Conservation (phyloP, 2,888 invertebrate genomes). For the Argyresthia albistria region DNA sequence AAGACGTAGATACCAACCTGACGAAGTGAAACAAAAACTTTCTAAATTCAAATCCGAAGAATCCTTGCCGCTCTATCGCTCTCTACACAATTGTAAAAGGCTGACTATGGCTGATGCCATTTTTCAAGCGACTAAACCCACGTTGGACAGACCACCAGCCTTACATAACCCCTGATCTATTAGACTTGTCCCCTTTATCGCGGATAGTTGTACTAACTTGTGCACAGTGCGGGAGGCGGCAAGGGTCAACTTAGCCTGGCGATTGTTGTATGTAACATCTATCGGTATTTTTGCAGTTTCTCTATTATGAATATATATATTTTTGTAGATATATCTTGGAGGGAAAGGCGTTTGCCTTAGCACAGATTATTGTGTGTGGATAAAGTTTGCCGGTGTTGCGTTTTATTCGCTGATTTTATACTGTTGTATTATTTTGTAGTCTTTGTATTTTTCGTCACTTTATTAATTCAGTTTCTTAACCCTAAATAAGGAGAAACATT, state of each 20-base stretch:
- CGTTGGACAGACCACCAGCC: conserved; percentile 35
- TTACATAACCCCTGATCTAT: conserved; percentile 26
- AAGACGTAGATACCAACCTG: too few species aligned
- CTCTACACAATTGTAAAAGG: conserved; percentile 55
- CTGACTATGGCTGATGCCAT: conserved; percentile 29
- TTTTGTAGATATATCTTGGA: conserved; percentile 19
- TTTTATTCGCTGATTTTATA: not conserved
- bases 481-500: too few species aligned
- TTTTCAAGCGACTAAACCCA: conserved; percentile 67
- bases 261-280: conserved; percentile 22
- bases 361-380: conserved; percentile 40
- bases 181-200: conserved; percentile 4
- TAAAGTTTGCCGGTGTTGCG: not conserved
- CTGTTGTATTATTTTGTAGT: not conserved
- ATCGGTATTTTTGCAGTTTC: conserved; percentile 71
- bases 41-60: conserved; percentile 43
- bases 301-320: conserved; percentile 65
- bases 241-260: conserved; percentile 31
- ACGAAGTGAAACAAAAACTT: conserved; percentile 18
- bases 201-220: conserved; percentile 8
- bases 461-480: too few species aligned
- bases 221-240: conserved; percentile 4
- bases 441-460: too few species aligned
- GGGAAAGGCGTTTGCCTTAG: conserved; percentile 70
- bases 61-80: conserved; percentile 63